Conservation (phyloP, 2,113 vertebrate species). For the Corythoichthys haematopterus region DNA sequence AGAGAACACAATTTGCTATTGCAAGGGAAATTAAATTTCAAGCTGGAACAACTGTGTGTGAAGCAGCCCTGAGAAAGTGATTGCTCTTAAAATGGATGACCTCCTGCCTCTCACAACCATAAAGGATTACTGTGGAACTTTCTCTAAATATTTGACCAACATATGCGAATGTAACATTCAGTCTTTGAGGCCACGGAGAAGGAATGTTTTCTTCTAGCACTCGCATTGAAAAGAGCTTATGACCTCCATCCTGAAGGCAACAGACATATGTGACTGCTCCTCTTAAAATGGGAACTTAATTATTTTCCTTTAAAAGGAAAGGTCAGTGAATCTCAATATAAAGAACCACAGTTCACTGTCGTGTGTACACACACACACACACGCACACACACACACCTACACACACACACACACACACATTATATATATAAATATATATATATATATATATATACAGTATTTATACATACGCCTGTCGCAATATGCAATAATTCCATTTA, state of each 20-base stretch:
- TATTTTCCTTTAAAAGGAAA: conserved; percentile 15
- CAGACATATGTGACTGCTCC: conserved; percentile 20
- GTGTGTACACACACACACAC: too few relatives aligned
- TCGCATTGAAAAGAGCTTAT: conserved; percentile 32
- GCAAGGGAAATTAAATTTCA: conserved; percentile 23
- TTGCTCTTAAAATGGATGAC: conserved; percentile 43
- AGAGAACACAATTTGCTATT: conserved; percentile 8
- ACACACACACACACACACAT: too few relatives aligned
- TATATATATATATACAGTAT: too few relatives aligned
- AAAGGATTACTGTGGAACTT: conserved; percentile 27
- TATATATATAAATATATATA: too few relatives aligned
- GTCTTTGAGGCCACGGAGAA: conserved; percentile 34
- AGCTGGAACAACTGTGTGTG: conserved; percentile 7
- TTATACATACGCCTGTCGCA: too few relatives aligned
- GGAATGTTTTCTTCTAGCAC: conserved; percentile 33
- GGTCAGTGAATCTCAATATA: conserved; percentile 30
- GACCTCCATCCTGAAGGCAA: conserved; percentile 29
- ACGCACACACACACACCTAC: too few relatives aligned
- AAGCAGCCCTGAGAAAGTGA: conserved; percentile 21
- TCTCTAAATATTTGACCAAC: conserved; percentile 17
- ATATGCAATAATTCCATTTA: too few relatives aligned
- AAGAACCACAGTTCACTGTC: conserved; percentile 1
- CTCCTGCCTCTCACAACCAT: conserved; percentile 27
- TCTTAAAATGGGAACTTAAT: conserved; percentile 20
- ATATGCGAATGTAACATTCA: conserved; percentile 37